Conservation (phyloP, 2,888 invertebrate genomes). For the Athalia cordata region DNA sequence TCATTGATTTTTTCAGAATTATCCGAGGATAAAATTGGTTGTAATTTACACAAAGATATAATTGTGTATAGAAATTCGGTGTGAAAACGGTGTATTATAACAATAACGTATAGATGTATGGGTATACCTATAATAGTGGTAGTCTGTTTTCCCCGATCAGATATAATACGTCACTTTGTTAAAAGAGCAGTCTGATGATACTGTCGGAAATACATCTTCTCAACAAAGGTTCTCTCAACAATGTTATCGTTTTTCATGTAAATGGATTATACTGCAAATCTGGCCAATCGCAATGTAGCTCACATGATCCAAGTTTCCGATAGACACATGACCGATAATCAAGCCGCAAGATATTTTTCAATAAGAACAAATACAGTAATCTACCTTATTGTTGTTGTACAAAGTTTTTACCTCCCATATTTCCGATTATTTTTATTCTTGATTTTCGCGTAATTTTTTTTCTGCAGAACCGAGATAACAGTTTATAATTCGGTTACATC, state of each 20-base stretch:
- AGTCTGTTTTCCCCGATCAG: conserved; percentile 25
- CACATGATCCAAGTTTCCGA: too few relatives aligned
- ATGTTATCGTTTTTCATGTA: conserved; percentile 51
- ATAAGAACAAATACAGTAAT: background rate
- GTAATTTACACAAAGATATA: too few relatives aligned
- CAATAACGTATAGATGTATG: too few relatives aligned
- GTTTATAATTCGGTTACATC: background rate
- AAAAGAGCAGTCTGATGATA: conserved; percentile 44
- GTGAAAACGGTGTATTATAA: too few relatives aligned
- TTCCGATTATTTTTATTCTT: too few relatives aligned
- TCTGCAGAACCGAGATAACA: conserved; percentile 62
- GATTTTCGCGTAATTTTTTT: conserved; percentile 33
- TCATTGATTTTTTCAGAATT: too few relatives aligned
- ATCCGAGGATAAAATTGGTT: too few relatives aligned
- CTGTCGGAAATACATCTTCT: conserved; percentile 48
- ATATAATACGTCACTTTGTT: conserved; percentile 27
- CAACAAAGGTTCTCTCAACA: conserved; percentile 44
- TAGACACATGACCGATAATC: too few relatives aligned
- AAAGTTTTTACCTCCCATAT: too few relatives aligned
- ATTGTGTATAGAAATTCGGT: too few relatives aligned
- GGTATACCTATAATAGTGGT: background rate
- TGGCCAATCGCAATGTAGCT: conserved; percentile 22
- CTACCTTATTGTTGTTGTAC: background rate
- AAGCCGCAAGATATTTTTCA: too few relatives aligned
- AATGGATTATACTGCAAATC: conserved; percentile 52